Conservation (phyloP, 2,888 invertebrate genomes). For the Emesis castigata region DNA sequence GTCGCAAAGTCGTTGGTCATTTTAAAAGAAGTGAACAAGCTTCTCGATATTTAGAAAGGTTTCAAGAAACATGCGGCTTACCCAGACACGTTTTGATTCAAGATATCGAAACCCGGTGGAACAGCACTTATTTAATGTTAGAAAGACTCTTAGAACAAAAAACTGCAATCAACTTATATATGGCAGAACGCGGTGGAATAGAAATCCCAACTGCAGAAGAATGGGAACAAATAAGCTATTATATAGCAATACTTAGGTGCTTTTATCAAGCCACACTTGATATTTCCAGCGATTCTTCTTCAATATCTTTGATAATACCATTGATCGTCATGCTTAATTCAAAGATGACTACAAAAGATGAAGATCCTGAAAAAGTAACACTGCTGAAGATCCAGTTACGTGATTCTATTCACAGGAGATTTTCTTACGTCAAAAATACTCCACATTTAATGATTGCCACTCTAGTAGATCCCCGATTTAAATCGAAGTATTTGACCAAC, state of each 20-base stretch:
- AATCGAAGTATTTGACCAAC: constrained; percentile 18
- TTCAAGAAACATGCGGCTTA: constrained; percentile 16
- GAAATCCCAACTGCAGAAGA: constrained; percentile 16
- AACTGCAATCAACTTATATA: constrained; percentile 20
- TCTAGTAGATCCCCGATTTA: constrained; percentile 7
- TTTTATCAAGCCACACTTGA: constrained; percentile 16
- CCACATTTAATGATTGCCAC: constrained; percentile 15
- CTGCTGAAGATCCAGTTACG: constrained; percentile 19
- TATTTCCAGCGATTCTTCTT: constrained; percentile 10
- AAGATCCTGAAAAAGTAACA: constrained; percentile 15
- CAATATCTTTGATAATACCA: constrained; percentile 17
- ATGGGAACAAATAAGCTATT: constrained; percentile 9
- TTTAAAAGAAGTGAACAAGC: constrained; percentile 18
- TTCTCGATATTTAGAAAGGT: constrained; percentile 20
- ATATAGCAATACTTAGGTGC: constrained; percentile 17
- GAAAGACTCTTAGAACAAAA: constrained; percentile 19
- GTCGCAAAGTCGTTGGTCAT: constrained; percentile 16
- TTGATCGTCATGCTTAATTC: constrained; percentile 16
- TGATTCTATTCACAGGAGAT: constrained; percentile 14
- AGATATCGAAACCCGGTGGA: constrained; percentile 19
- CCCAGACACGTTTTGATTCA: constrained; percentile 19
- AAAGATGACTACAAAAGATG: background rate
- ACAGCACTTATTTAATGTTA: constrained; percentile 16
- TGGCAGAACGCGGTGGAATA: constrained; percentile 17
- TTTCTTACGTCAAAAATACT: constrained; percentile 14